Evolutionary conservation across 1,140 invertebrate genomes (phyloP), one percentile per base, ranked within the genome.

Genomic region (Papilio polyxenes): DNA sequence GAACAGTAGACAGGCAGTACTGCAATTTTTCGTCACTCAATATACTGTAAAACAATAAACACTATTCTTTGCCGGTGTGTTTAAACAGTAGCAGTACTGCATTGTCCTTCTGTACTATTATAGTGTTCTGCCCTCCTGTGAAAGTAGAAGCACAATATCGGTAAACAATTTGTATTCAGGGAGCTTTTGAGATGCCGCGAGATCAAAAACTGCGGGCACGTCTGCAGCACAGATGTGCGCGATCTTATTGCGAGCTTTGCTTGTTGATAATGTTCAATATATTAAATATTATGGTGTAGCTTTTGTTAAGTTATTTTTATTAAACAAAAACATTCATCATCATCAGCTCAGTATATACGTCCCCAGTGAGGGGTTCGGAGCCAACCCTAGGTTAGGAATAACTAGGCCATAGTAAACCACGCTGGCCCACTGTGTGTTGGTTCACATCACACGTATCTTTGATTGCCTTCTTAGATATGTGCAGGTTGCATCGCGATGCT

Each of bases 161-260:
- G 65, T 72, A 72, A 72, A 72, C 65, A 72, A 72, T 72, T 72
- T 72, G 65, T 72, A 72, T 72, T 72, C 65, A 72, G 31, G 23
- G 62, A 65, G 62, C 20, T 40, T 69, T 69, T 69, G 65, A 11
- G 31, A 37, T 69, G 65, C 62, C 20, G 62, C 65, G 65, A 69
- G 65, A 69, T 69, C 65, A 37, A 72, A 37, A 72, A 11, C 65
- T 72, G 23, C 31, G 65, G 65, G 10, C 31, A 37, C 65, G 31
- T 37, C 5, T 37, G 31, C 23, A 65, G 11, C 62, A 40, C 65
- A 72, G 65, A 72, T 72, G 65, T 72, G 23, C 31, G 31, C 4
- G 31, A 37, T 72, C 10, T 72, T 72, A 72, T 13, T 72, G 65
- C 65, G 65, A 72, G 31, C 65, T 72, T 72, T 15, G 20, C 20